Percentiles rank a stretch among this genome's conserved stretches.
Conservation (phyloP, 2,113 vertebrate species). For the Symphodus melops region DNA sequence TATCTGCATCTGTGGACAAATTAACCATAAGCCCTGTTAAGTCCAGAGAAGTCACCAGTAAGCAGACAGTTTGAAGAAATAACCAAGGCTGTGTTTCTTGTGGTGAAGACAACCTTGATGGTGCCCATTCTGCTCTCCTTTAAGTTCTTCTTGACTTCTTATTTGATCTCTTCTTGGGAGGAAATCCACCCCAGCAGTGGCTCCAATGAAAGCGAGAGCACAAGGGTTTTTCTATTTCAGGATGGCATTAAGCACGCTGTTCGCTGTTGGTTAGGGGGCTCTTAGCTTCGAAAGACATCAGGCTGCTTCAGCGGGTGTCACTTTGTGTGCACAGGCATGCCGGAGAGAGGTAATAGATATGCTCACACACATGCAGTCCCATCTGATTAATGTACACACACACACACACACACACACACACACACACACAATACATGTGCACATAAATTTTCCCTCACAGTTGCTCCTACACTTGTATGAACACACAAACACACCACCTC, state of each 20-base stretch:
- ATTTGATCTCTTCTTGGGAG: not conserved
- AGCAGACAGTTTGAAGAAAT: not conserved
- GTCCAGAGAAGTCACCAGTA: not conserved
- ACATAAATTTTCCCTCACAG: conserved; percentile 3
- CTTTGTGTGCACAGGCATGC: conserved; percentile 20
- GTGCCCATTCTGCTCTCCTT: too few relatives aligned
- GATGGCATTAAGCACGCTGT: conserved; percentile 35
- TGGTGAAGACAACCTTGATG: too few relatives aligned
- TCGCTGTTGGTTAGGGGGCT: conserved; percentile 25
- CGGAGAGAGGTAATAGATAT: conserved; percentile 30
- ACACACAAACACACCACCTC: conserved; percentile 23
- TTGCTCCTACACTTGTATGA: conserved; percentile 9
- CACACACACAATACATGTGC: conserved; percentile 9
- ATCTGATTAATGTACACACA: conserved; percentile 2
- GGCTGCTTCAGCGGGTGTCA: conserved; percentile 23
- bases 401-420: conserved; percentile 24
- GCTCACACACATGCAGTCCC: conserved; percentile 4
- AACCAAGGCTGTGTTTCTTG: too few relatives aligned
- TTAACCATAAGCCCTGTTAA: not conserved
- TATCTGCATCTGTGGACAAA: not conserved
- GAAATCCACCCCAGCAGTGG: not conserved
- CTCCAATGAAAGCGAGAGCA: not conserved
- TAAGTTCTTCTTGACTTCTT: not conserved
- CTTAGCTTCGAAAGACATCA: conserved; percentile 21
- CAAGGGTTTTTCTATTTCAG: conserved; percentile 47